These are phyloP conservation scores for Leptopilina boulardi DNA, from an alignment of 1,140 invertebrate genomes.

Conservation along the genomic window DNA sequence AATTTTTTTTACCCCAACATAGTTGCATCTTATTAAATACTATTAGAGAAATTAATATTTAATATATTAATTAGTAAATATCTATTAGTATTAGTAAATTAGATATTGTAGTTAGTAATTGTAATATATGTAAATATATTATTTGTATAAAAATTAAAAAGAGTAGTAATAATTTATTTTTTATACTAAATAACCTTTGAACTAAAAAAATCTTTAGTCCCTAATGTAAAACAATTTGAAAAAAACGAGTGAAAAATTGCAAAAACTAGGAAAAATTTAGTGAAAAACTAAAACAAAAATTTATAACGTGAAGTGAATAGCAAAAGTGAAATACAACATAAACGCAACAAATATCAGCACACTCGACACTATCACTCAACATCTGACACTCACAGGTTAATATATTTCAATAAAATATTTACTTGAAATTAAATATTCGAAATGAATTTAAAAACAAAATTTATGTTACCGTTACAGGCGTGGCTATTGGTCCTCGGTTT, in stretches of 20 bases:
- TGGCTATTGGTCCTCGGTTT: not conserved
- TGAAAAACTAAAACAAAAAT: not conserved
- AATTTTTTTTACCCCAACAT: too few species aligned
- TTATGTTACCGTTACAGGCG: not conserved
- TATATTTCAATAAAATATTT: not conserved
- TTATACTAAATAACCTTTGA: too few species aligned
- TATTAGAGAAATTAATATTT: too few species aligned
- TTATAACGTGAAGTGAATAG: not conserved
- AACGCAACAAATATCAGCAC: constrained; percentile 12
- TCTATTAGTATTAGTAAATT: too few species aligned
- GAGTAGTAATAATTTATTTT: too few species aligned
- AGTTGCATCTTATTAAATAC: too few species aligned
- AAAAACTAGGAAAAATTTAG: not conserved
- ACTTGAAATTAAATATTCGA: not conserved
- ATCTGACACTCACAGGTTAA: constrained; percentile 19
- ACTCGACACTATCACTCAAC: not conserved
- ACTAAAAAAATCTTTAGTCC: too few species aligned
- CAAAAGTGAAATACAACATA: not conserved
- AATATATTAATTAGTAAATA: too few species aligned
- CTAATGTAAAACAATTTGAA: too few species aligned
- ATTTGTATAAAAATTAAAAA: too few species aligned
- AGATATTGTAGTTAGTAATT: too few species aligned
- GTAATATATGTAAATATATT: too few species aligned
- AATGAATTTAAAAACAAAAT: not conserved
- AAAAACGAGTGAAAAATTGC: not conserved